phyloP scores from a whole-genome alignment of 2,888 invertebrate genomes.

The Pyrocoelia pectoralis region DNA sequence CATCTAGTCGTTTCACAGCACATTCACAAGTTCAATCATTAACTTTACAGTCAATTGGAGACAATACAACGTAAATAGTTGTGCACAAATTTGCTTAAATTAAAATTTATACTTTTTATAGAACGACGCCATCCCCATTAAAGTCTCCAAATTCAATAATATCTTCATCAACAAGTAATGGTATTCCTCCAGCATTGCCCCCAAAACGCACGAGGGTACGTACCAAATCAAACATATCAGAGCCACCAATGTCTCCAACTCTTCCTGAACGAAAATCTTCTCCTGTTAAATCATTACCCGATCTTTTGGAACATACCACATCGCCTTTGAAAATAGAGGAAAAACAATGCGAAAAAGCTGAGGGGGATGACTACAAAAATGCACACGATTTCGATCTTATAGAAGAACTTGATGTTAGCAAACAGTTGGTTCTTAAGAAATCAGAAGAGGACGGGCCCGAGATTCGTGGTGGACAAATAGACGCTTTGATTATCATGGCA shows the following conservation, averaged over 20 bases:
- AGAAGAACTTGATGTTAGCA: constrained; percentile 82
- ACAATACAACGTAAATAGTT: constrained; percentile 38
- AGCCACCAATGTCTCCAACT: constrained; percentile 49
- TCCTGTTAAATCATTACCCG: constrained; percentile 52
- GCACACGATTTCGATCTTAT: constrained; percentile 67
- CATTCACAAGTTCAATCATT: constrained; percentile 51
- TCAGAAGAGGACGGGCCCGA: constrained; percentile 88
- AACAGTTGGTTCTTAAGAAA: constrained; percentile 81
- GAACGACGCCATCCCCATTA: constrained; percentile 45
- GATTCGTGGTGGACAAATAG: constrained; percentile 91
- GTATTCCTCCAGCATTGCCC: constrained; percentile 68
- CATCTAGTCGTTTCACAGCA: constrained; percentile 50
- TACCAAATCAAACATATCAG: constrained; percentile 62
- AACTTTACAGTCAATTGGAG: constrained; percentile 33
- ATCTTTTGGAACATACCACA: constrained; percentile 56
- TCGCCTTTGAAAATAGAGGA: constrained; percentile 37
- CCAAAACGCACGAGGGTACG: constrained; percentile 66
- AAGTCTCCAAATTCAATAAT: constrained; percentile 37
- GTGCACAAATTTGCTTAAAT: neutral
- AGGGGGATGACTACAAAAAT: constrained; percentile 40
- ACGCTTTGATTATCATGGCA: constrained; percentile 95
- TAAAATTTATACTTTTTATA: constrained; percentile 13
- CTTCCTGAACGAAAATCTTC: constrained; percentile 32
- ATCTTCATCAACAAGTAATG: constrained; percentile 36
- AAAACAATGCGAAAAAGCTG: constrained; percentile 42